Percentiles rank a stretch among this genome's conserved stretches.
Conservation (phyloP, 2,113 vertebrate species). For the Bos javanicus region DNA sequence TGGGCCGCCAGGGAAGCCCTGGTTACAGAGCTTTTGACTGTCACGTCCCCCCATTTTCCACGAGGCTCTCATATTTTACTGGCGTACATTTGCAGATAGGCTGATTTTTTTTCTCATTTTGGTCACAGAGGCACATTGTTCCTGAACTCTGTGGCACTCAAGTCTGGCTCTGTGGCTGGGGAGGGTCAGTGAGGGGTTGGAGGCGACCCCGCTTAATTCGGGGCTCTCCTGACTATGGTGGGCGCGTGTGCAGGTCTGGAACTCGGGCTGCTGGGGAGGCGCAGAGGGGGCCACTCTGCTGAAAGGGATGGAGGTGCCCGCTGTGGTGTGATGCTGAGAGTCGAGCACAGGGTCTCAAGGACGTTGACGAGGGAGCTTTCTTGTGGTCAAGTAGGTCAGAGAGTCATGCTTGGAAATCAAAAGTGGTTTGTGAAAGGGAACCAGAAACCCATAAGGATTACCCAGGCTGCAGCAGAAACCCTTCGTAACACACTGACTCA, state of each 20-base stretch:
- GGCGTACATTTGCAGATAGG: neutral
- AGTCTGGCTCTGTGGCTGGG: neutral
- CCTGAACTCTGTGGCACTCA: neutral
- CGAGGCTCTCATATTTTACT: neutral
- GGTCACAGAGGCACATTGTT: neutral
- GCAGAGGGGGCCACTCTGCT: neutral
- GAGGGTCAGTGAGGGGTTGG: neutral
- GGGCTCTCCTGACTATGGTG: neutral
- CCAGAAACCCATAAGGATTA: neutral
- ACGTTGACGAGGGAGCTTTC: neutral
- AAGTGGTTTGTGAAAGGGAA: neutral
- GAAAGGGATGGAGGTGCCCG: neutral
- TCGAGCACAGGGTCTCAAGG: neutral
- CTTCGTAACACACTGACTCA: neutral
- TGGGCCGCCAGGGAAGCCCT: accelerated
- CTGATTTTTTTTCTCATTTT: neutral
- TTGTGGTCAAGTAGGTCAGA: neutral
- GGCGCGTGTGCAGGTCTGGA: neutral
- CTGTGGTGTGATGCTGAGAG: neutral
- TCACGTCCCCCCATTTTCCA: neutral
- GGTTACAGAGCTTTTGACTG: neutral
- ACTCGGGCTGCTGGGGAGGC: neutral
- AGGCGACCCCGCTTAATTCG: neutral
- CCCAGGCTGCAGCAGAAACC: neutral
- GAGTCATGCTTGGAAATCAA: neutral